These are phyloP conservation scores for Protonemura montana DNA, from an alignment of 2,888 invertebrate species.

Conservation along the genomic window DNA sequence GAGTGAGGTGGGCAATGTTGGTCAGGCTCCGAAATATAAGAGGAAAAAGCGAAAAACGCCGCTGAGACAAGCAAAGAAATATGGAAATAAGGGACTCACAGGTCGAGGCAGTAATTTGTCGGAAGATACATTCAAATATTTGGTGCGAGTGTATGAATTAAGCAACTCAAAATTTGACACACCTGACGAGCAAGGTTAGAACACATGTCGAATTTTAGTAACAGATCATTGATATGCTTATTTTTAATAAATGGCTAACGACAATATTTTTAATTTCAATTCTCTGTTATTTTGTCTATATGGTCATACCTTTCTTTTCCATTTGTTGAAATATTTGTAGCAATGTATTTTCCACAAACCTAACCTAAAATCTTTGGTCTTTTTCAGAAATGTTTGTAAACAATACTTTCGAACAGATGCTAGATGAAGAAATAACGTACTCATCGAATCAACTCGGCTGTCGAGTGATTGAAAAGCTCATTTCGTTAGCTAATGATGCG, in stretches of 20 bases:
- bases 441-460: constrained; percentile 84
- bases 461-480: constrained; percentile 76
- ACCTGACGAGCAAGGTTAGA: constrained; percentile 73
- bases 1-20: neutral
- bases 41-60: constrained; percentile 65
- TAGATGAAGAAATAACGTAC: constrained; percentile 73
- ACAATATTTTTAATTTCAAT: too few species aligned
- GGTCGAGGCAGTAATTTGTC: constrained; percentile 76
- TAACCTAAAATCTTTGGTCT: constrained; percentile 35
- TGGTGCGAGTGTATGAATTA: constrained; percentile 76
- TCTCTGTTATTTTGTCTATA: too few species aligned
- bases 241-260: neutral
- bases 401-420: constrained; percentile 78
- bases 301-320: too few species aligned
- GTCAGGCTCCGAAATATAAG: neutral
- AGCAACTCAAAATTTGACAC: constrained; percentile 73
- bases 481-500: constrained; percentile 71
- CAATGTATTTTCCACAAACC: too few species aligned
- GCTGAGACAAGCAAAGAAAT: constrained; percentile 76
- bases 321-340: too few species aligned
- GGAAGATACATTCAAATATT: constrained; percentile 78
- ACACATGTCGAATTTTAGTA: neutral
- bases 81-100: constrained; percentile 75
- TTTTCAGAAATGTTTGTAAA: constrained; percentile 71
- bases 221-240: constrained; percentile 48